Base-by-base conservation (phyloP, 2,888 invertebrate species). In the Cheilosia scutellata region DNA sequence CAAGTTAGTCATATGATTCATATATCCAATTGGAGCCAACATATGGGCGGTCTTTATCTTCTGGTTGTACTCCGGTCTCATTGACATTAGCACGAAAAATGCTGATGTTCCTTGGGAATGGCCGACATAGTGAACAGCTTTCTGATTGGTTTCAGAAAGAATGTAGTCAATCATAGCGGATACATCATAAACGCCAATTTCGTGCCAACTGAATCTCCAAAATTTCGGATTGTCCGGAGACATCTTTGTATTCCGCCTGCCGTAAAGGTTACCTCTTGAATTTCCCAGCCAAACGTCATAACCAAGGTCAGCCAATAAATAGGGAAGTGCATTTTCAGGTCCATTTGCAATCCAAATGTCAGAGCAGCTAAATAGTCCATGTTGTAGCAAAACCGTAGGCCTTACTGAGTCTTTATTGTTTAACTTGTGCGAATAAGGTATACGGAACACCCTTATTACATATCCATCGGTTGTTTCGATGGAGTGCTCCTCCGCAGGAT, bases 181-280 rank as follows among this genome's bases (percentile, higher is more conserved):
- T 6, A 92, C 70, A 79, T 92, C 92, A 90, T 96, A 95, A 53
- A 95, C 92, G 1, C 96, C 98, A 93, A 98, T 96, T 92, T 99
- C 97, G 90, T 98, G 97, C 94, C 96, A 98, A 88, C 97, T 97
- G 66, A 92, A 92, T 42, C 89, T 89, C 91, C 91, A 92, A 82
- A 91, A 92, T 37, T 86, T 88, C 20, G 88, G 88, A 62, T 66
- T 88, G 3, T 90, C 88, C 0, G 92, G 87, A 4, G 91, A 90
- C 9, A 93, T 89, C 5, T 88, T 89, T 1, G 89, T 88, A 88
- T 91, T 88, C 88, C 91, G 90, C 13, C 87, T 71, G 2, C 92
- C 92, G 65, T 91, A 92, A 5, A 88, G 86, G 16, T 88, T 92
- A 0, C 91, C 91, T 9, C 92, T 89, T 0, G 87, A 89, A 87